Evolutionary conservation across 2,888 invertebrate genomes (phyloP).

Genomic region (Cephus pulcher): DNA sequence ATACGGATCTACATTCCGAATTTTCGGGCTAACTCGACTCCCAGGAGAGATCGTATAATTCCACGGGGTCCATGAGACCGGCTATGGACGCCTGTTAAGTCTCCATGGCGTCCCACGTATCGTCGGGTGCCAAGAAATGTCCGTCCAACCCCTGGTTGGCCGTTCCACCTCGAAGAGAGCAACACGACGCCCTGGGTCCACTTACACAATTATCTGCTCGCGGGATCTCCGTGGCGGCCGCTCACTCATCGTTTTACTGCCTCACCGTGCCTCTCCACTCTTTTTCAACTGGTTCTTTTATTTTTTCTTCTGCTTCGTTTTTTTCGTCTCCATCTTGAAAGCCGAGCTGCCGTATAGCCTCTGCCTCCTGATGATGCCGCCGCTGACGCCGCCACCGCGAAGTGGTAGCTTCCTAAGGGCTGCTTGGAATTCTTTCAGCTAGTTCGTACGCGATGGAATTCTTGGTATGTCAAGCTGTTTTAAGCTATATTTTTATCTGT

Average conservation of each 20-base stretch:
- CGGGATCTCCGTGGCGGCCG: constrained; percentile 51
- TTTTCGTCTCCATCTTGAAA: constrained; percentile 9
- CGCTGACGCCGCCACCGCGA: neutral
- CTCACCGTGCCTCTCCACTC: constrained; percentile 36
- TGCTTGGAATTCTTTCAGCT: constrained; percentile 33
- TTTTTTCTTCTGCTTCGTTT: constrained; percentile 27
- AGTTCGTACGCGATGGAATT: constrained; percentile 23
- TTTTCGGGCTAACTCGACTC: neutral
- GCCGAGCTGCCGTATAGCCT: neutral
- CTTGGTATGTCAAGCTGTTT: neutral
- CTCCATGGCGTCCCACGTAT: neutral
- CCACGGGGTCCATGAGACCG: neutral
- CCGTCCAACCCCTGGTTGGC: constrained; percentile 1
- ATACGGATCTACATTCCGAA: neutral
- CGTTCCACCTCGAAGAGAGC: constrained; percentile 12
- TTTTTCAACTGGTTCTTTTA: constrained; percentile 30
- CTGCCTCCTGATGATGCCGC: neutral
- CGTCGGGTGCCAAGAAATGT: constrained; percentile 5
- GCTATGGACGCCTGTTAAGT: neutral
- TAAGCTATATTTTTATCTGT: neutral
- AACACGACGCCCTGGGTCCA: constrained; percentile 43
- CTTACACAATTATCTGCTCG: constrained; percentile 58
- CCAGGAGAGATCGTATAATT: neutral
- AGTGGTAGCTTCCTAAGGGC: constrained; percentile 21
- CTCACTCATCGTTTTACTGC: constrained; percentile 55